Evolutionary conservation across 2,797 vertebrate species (phyloP).

Genomic region (Enteromius argenteus): DNA sequence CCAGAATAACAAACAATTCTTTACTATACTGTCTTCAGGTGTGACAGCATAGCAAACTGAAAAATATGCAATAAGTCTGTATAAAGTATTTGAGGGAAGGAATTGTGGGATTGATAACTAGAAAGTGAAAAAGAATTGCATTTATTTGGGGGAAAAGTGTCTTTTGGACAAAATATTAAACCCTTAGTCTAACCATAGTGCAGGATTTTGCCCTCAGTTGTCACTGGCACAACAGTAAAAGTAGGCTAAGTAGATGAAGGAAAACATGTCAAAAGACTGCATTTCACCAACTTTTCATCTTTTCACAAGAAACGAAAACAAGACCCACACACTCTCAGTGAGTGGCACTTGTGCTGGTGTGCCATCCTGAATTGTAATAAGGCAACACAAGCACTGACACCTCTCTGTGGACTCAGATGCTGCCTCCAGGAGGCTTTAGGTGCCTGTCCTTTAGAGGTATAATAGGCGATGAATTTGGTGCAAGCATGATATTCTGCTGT

Average conservation of each 20-base stretch:
- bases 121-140: neutral
- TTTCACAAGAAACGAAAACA: neutral
- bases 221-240: constrained; percentile 11
- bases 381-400: neutral
- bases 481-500: constrained; percentile 10
- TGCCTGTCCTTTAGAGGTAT: constrained; percentile 7
- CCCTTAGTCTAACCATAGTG: neutral
- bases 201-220: constrained; percentile 8
- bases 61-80: neutral
- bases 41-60: neutral
- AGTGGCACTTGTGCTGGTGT: constrained; percentile 16
- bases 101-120: no score
- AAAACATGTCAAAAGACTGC: constrained; percentile 11
- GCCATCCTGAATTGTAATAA: neutral
- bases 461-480: neutral
- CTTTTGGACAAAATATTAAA: neutral
- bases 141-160: neutral
- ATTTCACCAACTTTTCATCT: constrained; percentile 6
- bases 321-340: neutral
- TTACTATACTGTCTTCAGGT: neutral
- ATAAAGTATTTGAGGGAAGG: no score
- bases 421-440: constrained; percentile 26
- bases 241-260: constrained; percentile 11
- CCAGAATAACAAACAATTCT: neutral
- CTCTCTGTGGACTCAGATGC: constrained; percentile 5